Base-by-base conservation (phyloP, 2,888 invertebrate genomes). In the Pammene fasciana region DNA sequence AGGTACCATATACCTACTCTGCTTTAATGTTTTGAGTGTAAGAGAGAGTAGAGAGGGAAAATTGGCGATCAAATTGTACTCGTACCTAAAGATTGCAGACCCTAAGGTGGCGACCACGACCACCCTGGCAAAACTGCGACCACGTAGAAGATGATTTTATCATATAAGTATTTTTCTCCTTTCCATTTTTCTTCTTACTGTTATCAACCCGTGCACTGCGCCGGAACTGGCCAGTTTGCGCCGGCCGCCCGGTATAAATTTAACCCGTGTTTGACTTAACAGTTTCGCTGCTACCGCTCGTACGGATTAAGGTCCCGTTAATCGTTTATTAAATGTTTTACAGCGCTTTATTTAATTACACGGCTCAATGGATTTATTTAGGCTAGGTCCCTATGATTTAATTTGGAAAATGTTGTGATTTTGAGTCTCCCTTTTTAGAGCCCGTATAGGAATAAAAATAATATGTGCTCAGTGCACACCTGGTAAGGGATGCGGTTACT, bases 211-310 rank as follows among this genome's bases (percentile, higher is more conserved):
- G 13, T 13, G 0, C 5, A 26, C 65, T 60, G 46, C 16, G 60
- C 76, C 73, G 72, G 70, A 73, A 83, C 79, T 76, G 76, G 71
- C 74, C 70, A 86, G 85, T 87, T 87, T 87, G 86, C 80, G 82
- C 75, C 84, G 75, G 77, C 79, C 80, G 82, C 78, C 82, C 83
- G 79, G 75, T 72, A 87, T 87, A 87, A 86, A 86, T 84, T 84
- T 82, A 77, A 82, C 79, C 84, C 81, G 73, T 87, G 86, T 87
- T 87, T 87, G 86, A 86, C 83, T 87, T 86, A 70, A 70, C 70
- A 70, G 70, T 70, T 70, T 70, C 65, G 34, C 70, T 60, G 65
- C 59, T 60, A 54, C 65, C 65, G 65, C 45, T 52, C 50, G 46
- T 50, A 14, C 52, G 73, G 72, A 72, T 75, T 73, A 72, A 65